These are phyloP conservation scores for Pterocles orientalis DNA, from an alignment of 2,113 vertebrate genomes.

Conservation along the genomic window DNA sequence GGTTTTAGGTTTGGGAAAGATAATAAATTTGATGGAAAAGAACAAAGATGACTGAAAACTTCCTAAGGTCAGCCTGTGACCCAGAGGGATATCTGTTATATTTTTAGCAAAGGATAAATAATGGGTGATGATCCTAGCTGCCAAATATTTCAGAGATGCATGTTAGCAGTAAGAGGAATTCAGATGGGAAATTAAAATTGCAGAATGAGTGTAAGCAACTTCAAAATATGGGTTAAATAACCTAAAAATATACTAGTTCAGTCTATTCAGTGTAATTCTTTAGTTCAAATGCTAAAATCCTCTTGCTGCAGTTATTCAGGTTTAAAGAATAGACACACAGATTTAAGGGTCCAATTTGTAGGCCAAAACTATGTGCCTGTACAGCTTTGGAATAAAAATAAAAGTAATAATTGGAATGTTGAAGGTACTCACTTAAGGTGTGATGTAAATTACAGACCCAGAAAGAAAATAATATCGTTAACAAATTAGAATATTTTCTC, in stretches of 20 bases:
- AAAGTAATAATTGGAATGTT: not conserved
- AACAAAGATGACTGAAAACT: not conserved
- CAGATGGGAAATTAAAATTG: slow-evolving; percentile 6
- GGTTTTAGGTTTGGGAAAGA: not conserved
- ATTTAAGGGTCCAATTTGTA: not conserved
- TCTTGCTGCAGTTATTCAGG: not conserved
- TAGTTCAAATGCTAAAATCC: not conserved
- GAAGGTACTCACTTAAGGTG: not conserved
- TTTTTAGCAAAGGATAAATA: slow-evolving; percentile 36
- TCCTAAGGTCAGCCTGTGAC: not conserved
- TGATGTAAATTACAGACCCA: not conserved
- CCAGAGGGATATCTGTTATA: not conserved
- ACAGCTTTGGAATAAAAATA: not conserved
- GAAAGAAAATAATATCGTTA: not conserved
- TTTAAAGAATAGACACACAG: not conserved
- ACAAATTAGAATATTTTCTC: not conserved
- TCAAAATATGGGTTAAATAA: not conserved
- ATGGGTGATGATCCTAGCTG: not conserved
- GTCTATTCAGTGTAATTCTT: not conserved
- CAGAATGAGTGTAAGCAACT: not conserved
- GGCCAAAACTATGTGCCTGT: not conserved
- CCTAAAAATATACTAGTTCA: not conserved
- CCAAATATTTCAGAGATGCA: not conserved
- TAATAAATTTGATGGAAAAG: not conserved
- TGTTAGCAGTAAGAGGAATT: not conserved